Evolutionary conservation across 2,797 vertebrate genomes (phyloP), one percentile per base, ranked within the genome.

Genomic region (Ceryle rudis): DNA sequence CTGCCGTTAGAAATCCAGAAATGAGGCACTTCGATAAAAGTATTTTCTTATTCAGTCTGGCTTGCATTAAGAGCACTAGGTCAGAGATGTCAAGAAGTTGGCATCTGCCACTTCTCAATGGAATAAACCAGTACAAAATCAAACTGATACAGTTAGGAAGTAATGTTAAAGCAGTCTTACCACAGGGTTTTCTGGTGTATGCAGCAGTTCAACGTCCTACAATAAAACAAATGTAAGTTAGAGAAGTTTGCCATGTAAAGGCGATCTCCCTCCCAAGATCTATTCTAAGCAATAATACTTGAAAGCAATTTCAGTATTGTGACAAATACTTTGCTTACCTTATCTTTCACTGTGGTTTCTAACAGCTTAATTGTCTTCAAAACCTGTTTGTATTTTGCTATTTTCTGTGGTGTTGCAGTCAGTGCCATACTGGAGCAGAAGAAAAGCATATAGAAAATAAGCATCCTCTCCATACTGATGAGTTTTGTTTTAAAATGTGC

Each of bases 381-480:
- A 67, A 98, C 80, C 81, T 98, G 91, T 82, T 2, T 79, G 66
- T 96, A 98, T 75, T 80, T 96, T 77, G 33, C 1, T 74, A 0
- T n/a, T 82, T 13, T 61, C 33, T 47, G 44, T 52, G 55, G 1
- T 14, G 60, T 3, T 44, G 73, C 33, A 93, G 82, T 80, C 54
- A 49, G 55, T 23, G 52, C 87, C 41, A 92, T n/a, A 72, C 95
- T 91, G 35, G 72, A 98, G 81, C 95, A 97, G 94, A 98, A 81
- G 96, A 98, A 96, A 44, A 99, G 46, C 86, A 99, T 92, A 93
- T 96, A 98, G 86, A 97, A 97, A 89, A 98, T 46, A 61, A 98
- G 41, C 55, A 96, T 94, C 96, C 97, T 99, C 97, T 98, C 98
- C 98, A 98, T 98, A 79, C 31, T 94, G 81, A 74, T 90, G 93